Base-by-base conservation (phyloP, 2,797 vertebrate species). In the Poecilia picta region DNA sequence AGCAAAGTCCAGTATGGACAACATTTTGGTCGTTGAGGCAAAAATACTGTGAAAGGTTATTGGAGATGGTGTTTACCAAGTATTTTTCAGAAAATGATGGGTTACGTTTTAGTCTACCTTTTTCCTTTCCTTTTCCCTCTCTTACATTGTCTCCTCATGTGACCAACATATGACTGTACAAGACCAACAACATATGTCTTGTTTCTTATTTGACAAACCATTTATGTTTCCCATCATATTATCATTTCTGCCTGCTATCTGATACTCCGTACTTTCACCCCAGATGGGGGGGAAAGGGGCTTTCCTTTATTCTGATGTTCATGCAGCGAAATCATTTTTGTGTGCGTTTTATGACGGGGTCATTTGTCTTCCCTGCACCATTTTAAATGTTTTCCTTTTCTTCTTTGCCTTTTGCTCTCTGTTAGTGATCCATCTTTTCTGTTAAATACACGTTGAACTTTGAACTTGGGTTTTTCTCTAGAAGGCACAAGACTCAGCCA, bases 131-230 rank as follows among this genome's bases (percentile, higher is more conserved):
- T 81, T 83, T 78, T 36, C 68, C 73, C 57, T 77, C 20, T 68
- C 74, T 78, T 55, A 49, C 45, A 82, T 87, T 76, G 55, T 5
- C 45, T 33, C 71, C 74, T 86, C 85, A 87, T 90, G 88, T 93
- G 89, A 93, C 87, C 81, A 39, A 13, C 11, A 74, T 39, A 53
- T 70, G 31, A n/a, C n/a, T n/a, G n/a, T n/a, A n/a, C n/a, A n/a
- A n/a, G n/a, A n/a, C n/a, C n/a, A n/a, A n/a, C n/a, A n/a, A n/a
- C n/a, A n/a, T n/a, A n/a, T n/a, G n/a, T 89, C 72, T 73, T 79
- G 68, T 77, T 68, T 59, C 73, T 70, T 12, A 75, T 49, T 47
- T 62, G 25, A 64, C 20, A 62, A 53, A 46, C 31, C 31, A 45
- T 75, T 74, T 73, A 25, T 49, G 15, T 64, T 71, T 39, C 72